A percentile compares a stretch with the other conserved stretches of the same genome.
Evolutionary conservation across 2,888 invertebrate species (phyloP).

Genomic region (Thelaira solivaga): DNA sequence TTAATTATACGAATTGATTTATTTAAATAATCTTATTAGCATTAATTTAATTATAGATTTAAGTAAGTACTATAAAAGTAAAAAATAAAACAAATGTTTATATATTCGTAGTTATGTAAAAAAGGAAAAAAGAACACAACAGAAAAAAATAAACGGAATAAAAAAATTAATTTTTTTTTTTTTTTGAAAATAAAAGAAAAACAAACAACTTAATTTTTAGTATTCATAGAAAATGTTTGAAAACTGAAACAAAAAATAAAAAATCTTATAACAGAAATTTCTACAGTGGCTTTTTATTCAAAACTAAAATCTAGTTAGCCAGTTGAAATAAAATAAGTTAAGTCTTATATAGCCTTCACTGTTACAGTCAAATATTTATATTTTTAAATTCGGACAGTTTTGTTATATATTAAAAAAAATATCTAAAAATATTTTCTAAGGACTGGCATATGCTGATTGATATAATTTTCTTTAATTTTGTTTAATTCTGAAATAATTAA

Average conservation of each 20-base stretch:
- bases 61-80: conserved; percentile 44
- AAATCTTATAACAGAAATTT: conserved; percentile 59
- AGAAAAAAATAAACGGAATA: conserved; percentile 54
- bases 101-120: conserved; percentile 65
- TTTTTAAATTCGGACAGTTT: too few species aligned
- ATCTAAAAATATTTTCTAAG: too few species aligned
- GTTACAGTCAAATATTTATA: too few species aligned
- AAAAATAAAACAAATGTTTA: conserved; percentile 48
- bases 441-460: too few species aligned
- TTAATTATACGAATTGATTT: conserved; percentile 51
- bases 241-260: conserved; percentile 71
- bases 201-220: conserved; percentile 69
- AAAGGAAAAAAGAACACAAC: too few species aligned
- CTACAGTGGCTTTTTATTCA: conserved; percentile 24
- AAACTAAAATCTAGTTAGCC: neutral
- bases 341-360: too few species aligned
- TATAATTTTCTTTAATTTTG: too few species aligned
- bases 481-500: too few species aligned
- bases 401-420: too few species aligned
- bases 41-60: conserved; percentile 59
- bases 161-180: conserved; percentile 60
- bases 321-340: too few species aligned
- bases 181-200: conserved; percentile 61
- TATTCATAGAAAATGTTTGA: conserved; percentile 76
- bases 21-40: conserved; percentile 6